Evolutionary conservation across 2,888 invertebrate species (phyloP).

Genomic region (Hirtodrosophila histrioides): DNA sequence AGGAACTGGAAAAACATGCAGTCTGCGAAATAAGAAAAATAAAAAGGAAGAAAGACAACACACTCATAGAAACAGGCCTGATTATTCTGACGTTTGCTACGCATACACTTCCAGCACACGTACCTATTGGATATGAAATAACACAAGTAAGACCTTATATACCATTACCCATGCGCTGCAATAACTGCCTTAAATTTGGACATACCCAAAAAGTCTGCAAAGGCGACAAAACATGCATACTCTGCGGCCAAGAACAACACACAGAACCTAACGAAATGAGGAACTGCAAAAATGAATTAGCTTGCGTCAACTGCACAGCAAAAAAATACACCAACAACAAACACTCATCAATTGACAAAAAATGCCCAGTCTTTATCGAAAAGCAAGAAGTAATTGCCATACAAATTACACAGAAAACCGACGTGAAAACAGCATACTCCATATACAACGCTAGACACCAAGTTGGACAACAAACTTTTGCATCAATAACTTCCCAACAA

Average conservation of each 20-base stretch:
- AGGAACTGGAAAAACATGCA: too few relatives aligned
- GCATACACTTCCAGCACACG: neutral
- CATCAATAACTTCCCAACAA: neutral
- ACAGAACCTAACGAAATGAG: too few relatives aligned
- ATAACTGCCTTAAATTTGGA: constrained; percentile 1
- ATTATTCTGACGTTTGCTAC: constrained; percentile 1
- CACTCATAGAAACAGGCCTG: neutral
- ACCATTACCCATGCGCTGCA: constrained; percentile 1
- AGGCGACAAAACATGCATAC: neutral
- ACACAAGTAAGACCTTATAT: constrained; percentile 1
- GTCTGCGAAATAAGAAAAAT: too few relatives aligned
- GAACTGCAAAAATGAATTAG: neutral
- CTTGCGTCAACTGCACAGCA: neutral
- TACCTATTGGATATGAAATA: neutral
- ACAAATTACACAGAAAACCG: neutral
- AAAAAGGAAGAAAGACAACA: neutral
- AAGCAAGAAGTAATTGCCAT: neutral
- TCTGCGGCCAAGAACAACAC: neutral
- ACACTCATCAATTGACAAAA: neutral
- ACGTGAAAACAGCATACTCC: neutral
- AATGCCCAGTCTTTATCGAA: neutral
- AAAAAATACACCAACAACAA: constrained; percentile 1
- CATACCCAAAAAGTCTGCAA: neutral
- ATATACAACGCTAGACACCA: neutral
- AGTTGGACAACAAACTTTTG: neutral